Evolutionary conservation across 2,888 invertebrate genomes (phyloP), one percentile per base, ranked within the genome.

Genomic region (Amorpha juglandis): DNA sequence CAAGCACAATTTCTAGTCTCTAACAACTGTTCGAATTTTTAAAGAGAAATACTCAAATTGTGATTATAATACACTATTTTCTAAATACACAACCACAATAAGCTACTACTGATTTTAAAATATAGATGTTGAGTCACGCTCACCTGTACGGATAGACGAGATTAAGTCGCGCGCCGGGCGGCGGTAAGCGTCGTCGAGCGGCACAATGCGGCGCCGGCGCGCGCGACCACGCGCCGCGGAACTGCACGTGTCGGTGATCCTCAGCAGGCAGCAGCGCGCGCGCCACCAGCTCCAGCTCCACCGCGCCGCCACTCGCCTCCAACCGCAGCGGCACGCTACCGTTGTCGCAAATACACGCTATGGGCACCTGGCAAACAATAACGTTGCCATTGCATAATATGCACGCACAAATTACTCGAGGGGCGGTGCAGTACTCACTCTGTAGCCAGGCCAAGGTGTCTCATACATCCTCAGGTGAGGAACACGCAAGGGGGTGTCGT

Each of bases 261-360:
- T 98, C 97, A 63, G 95, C 95, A 64, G 97, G 95, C 76, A 95
- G 94, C 91, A 98, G 95, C 65, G 95, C 93, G 70, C 95, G 95
- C 69, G 97, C 95, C 77, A 95, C 94, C 85, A 97, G 96, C 75
- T 95, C 96, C 67, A 98, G 89, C 89, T 97, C 97, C 79, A 98
- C 91, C 55, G 95, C 95, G 9, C 83, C 83, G 19, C 88, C 88
- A 21, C 79, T 80, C 27, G 82, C 78, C 69, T 71, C 75, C 66
- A 89, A 63, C 27, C 72, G 75, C 72, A 90, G 79, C 68, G 89
- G 87, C 27, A 86, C 76, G 63, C 82, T 93, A 66, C 91, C 89
- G 84, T 97, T 97, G 91, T 97, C 97, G 86, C 97, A 97, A 71
- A 97, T 93, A 84, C 97, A 97, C 58, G 96, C 97, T 77, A 96